These are phyloP conservation scores for Enteromius radiatus DNA, from an alignment of 2,797 vertebrate species.

Conservation along the genomic window DNA sequence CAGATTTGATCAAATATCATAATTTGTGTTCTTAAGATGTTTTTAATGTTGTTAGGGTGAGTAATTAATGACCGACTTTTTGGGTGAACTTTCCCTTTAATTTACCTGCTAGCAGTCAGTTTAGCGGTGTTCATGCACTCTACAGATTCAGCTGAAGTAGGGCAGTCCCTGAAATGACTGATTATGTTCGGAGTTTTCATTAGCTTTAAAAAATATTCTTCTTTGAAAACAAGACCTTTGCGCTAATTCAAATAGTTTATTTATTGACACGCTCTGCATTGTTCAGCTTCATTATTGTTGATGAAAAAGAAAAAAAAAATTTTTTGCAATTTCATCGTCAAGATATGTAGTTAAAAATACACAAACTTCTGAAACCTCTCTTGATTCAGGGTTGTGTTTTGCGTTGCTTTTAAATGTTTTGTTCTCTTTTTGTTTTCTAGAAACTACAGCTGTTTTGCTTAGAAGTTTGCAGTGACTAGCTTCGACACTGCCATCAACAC, in stretches of 20 bases:
- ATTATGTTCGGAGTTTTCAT: background rate
- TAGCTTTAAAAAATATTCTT: background rate
- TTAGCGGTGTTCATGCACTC: background rate
- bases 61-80: background rate
- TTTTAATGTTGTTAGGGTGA: background rate
- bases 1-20: background rate
- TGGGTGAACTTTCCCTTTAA: background rate
- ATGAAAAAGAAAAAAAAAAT: background rate
- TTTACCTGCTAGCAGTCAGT: background rate
- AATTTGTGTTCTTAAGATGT: background rate
- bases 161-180: background rate
- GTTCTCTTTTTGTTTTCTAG: background rate
- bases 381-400: background rate
- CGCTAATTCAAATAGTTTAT: background rate
- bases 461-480: constrained; percentile 26
- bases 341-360: background rate
- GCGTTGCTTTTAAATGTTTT: background rate
- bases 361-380: background rate
- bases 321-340: background rate
- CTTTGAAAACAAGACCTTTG: background rate
- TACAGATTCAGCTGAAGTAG: background rate
- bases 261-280: too few relatives aligned
- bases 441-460: background rate
- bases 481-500: constrained; percentile 32
- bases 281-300: background rate